A percentile compares a stretch with the other conserved stretches of the same genome.
Evolutionary conservation across 2,113 vertebrate genomes (phyloP).

Genomic region (Sakesphorus luctuosus): DNA sequence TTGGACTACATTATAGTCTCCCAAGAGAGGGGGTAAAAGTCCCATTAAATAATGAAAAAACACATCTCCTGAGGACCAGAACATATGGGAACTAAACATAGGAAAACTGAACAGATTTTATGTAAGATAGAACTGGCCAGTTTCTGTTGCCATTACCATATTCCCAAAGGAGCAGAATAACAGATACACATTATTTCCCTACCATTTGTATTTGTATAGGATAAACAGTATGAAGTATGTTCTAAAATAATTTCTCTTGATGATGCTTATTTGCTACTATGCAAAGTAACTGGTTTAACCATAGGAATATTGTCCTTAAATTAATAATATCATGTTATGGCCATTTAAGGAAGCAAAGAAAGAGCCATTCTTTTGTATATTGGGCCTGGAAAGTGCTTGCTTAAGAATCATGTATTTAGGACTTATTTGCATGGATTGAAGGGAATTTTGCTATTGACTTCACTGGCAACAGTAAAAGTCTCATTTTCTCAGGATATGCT

Average conservation of each 20-base stretch:
- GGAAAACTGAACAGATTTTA: conserved; percentile 31
- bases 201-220: not conserved
- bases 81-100: not conserved
- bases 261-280: not conserved
- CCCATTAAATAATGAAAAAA: conserved; percentile 23
- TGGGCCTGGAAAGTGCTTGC: not conserved
- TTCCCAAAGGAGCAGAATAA: not conserved
- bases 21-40: not conserved
- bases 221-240: not conserved
- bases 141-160: not conserved
- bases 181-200: not conserved
- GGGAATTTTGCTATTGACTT: not conserved
- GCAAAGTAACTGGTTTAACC: not conserved
- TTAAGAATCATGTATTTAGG: not conserved
- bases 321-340: not conserved
- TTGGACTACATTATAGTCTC: not conserved
- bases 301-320: not conserved
- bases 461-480: not conserved
- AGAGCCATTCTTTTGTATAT: not conserved
- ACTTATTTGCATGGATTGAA: not conserved
- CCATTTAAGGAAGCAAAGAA: not conserved
- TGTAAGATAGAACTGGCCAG: not conserved
- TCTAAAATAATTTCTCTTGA: conserved; percentile 29
- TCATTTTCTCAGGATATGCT: not conserved
- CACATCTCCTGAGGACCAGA: not conserved